A percentile compares a stretch with the other conserved stretches of the same genome.
Evolutionary conservation across 2,797 vertebrate species (phyloP).

Genomic region (Clamator glandarius): DNA sequence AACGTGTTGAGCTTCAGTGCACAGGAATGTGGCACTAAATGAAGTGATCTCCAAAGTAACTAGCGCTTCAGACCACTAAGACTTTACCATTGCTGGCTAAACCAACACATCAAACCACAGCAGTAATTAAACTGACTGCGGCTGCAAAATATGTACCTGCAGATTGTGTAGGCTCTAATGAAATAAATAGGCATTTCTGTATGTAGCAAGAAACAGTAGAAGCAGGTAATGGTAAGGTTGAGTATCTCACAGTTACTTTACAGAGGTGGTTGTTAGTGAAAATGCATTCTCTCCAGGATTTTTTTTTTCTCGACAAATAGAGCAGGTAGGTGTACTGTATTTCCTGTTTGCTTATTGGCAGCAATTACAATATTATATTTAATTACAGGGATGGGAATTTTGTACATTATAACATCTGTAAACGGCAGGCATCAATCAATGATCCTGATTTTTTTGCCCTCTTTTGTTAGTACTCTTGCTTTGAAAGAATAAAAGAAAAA

Average conservation of each 20-base stretch:
- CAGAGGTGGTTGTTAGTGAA: not conserved
- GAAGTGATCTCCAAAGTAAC: not conserved
- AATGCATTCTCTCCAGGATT: not conserved
- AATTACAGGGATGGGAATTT: not conserved
- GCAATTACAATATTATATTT: not conserved
- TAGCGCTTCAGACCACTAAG: not conserved
- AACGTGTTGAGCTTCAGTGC: not conserved
- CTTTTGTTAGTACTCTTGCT: slow-evolving; percentile 29
- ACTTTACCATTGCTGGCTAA: not conserved
- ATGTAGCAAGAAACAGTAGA: not conserved
- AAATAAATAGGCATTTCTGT: not conserved
- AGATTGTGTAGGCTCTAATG: not conserved
- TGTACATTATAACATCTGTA: not conserved
- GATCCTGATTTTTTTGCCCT: not conserved
- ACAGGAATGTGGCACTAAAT: not conserved
- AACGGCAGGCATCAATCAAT: not conserved
- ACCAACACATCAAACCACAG: not conserved
- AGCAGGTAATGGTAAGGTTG: not conserved
- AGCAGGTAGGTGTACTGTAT: not conserved
- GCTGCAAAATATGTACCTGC: not conserved
- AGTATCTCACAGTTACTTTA: not conserved
- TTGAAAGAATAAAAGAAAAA: slow-evolving; percentile 52
- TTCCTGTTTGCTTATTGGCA: not conserved
- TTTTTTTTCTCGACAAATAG: not conserved
- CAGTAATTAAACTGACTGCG: not conserved